A percentile compares a stretch with the other conserved stretches of the same genome.
Evolutionary conservation across 2,797 vertebrate species (phyloP).

Genomic region (Protonibea diacanthus): DNA sequence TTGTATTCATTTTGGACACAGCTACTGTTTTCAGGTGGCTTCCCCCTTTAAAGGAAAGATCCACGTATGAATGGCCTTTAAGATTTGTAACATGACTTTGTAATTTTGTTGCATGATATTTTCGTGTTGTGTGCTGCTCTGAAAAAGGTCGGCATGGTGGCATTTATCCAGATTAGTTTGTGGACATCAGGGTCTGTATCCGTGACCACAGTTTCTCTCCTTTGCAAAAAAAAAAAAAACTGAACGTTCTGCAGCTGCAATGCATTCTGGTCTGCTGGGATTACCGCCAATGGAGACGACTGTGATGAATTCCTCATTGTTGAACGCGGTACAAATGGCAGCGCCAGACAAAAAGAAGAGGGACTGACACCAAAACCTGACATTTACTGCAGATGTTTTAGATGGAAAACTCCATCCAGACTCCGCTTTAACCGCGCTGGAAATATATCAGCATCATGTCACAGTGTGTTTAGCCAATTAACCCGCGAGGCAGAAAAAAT

Average conservation of each 20-base stretch:
- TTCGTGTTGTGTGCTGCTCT: conserved; percentile 7
- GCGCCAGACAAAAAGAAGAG: conserved; percentile 50
- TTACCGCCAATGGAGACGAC: conserved; percentile 3
- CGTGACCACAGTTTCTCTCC: neutral
- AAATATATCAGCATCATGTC: conserved; percentile 4
- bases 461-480: conserved; percentile 24
- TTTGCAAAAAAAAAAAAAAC: conserved; percentile 23
- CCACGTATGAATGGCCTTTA: neutral
- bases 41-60: neutral
- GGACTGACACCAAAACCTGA: conserved; percentile 47
- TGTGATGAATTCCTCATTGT: conserved; percentile 28
- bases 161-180: neutral
- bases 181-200: neutral
- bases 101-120: conserved; percentile 1
- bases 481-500: neutral
- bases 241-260: conserved; percentile 4
- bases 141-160: neutral
- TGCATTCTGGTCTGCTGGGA: conserved; percentile 35
- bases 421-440: conserved; percentile 9
- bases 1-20: conserved; percentile 3
- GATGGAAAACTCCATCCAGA: conserved; percentile 37
- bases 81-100: neutral
- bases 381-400: conserved; percentile 56
- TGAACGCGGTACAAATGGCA: conserved; percentile 39
- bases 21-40: neutral